phyloP scores from a whole-genome alignment of 1,140 invertebrate species.

The Sminthurinus signatus region DNA sequence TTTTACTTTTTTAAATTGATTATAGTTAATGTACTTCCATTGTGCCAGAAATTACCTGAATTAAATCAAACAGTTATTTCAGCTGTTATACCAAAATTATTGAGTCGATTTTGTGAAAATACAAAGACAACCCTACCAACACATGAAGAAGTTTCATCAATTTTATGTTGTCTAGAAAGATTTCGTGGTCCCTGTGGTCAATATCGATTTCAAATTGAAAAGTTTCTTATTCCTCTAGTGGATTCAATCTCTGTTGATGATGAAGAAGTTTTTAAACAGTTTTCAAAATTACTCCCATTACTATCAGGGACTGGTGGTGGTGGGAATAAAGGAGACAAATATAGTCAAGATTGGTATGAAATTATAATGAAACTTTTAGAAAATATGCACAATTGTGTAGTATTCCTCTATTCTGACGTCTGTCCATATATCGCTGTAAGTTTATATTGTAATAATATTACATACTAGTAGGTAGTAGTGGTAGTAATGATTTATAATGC shows the following conservation, averaged over 20 bases:
- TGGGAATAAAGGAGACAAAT: conserved; percentile 31
- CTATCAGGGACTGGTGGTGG: conserved; percentile 32
- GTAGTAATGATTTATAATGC: not conserved
- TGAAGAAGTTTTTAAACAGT: not conserved
- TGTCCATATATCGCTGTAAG: conserved; percentile 29
- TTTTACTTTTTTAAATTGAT: not conserved
- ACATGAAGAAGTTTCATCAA: conserved; percentile 17
- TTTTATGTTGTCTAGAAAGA: conserved; percentile 26
- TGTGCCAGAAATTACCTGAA: conserved; percentile 24
- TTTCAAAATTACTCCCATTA: conserved; percentile 23
- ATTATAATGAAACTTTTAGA: conserved; percentile 27
- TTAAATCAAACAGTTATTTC: conserved; percentile 20
- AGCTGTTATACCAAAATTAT: conserved; percentile 28
- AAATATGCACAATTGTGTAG: conserved; percentile 10
- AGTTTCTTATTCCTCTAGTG: conserved; percentile 16
- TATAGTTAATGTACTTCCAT: conserved; percentile 12
- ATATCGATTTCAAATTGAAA: conserved; percentile 30
- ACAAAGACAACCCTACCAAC: not conserved
- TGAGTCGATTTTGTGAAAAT: conserved; percentile 17
- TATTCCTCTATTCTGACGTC: conserved; percentile 19
- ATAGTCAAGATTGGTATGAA: conserved; percentile 32
- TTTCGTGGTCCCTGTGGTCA: conserved; percentile 36
- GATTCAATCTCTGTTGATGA: conserved; percentile 18
- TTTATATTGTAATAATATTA: not conserved
- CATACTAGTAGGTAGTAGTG: not conserved